Percentiles rank a stretch among this genome's conserved stretches.
These are phyloP conservation scores for Pantelozetes paolii DNA, from an alignment of 2,888 invertebrate genomes.

Conservation along the genomic window DNA sequence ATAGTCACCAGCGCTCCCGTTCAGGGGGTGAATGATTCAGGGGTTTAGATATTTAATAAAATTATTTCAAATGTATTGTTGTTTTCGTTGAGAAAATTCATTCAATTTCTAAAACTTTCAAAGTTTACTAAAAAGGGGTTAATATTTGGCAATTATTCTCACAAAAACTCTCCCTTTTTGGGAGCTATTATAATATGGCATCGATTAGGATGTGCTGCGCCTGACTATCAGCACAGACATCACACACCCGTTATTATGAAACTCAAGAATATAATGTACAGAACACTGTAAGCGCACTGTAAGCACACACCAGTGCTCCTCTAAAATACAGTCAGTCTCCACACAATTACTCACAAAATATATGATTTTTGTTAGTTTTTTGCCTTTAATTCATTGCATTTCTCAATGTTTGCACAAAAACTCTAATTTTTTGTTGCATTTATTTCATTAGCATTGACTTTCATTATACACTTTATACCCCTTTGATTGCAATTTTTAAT, in stretches of 20 bases:
- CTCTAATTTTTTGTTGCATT: neutral
- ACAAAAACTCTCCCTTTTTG: too few species aligned
- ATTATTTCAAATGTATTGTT: too few species aligned
- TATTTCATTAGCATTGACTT: neutral
- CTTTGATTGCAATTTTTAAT: too few species aligned
- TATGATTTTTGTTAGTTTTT: neutral
- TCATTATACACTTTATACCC: neutral
- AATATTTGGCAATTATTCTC: too few species aligned
- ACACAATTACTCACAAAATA: constrained; percentile 5
- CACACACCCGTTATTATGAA: constrained; percentile 12
- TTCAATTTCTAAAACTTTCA: too few species aligned
- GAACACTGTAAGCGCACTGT: neutral
- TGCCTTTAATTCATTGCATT: neutral
- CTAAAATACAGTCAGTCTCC: neutral
- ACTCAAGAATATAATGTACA: neutral
- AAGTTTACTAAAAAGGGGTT: too few species aligned
- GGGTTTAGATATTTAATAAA: too few species aligned
- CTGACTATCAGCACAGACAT: constrained; percentile 8
- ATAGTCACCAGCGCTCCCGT: too few species aligned
- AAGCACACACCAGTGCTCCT: neutral
- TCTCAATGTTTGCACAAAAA: neutral
- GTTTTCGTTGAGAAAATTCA: too few species aligned
- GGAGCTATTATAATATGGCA: too few species aligned
- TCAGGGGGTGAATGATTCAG: too few species aligned
- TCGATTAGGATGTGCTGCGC: constrained; percentile 25